Percentiles rank a stretch among this genome's conserved stretches.
Evolutionary conservation across 2,888 invertebrate species (phyloP).

Genomic region (Thelaira solivaga): DNA sequence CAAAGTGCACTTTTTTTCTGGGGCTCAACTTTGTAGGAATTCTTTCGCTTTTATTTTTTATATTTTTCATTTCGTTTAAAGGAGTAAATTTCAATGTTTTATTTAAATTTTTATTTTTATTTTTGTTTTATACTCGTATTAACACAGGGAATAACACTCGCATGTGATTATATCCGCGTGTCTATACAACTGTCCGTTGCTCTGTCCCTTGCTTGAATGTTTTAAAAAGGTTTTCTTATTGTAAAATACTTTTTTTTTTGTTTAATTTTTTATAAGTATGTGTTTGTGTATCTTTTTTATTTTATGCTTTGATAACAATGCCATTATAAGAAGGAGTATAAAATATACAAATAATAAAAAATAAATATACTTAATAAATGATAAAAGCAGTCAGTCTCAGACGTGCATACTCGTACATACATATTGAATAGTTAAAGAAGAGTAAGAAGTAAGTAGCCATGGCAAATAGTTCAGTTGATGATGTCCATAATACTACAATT

Average conservation of each 20-base stretch:
- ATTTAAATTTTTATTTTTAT: conserved; percentile 16
- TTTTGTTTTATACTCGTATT: no score
- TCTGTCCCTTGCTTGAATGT: conserved; percentile 16
- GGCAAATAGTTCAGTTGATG: conserved; percentile 12
- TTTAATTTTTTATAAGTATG: conserved; percentile 62
- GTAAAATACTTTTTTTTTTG: conserved; percentile 16
- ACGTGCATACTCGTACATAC: no score
- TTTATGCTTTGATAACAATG: conserved; percentile 70
- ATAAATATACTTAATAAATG: conserved; percentile 28
- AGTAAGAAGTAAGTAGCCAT: conserved; percentile 19
- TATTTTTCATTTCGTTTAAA: conserved; percentile 25
- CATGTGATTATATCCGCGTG: conserved; percentile 27
- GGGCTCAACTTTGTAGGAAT: conserved; percentile 36
- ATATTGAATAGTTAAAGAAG: not conserved
- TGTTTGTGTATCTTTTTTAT: conserved; percentile 3
- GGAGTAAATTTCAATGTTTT: conserved; percentile 20
- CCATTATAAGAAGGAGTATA: conserved; percentile 73
- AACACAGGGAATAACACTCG: conserved; percentile 17
- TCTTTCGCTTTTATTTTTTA: conserved; percentile 12
- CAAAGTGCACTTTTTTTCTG: conserved; percentile 71
- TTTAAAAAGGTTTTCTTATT: conserved; percentile 24
- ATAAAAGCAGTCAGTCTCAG: conserved; percentile 22
- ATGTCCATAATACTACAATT: conserved; percentile 38
- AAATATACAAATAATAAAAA: conserved; percentile 48
- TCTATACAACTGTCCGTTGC: conserved; percentile 4